A percentile compares a stretch with the other conserved stretches of the same genome.
Conservation (phyloP, 2,888 invertebrate genomes). For the Xanthorhoe designata region DNA sequence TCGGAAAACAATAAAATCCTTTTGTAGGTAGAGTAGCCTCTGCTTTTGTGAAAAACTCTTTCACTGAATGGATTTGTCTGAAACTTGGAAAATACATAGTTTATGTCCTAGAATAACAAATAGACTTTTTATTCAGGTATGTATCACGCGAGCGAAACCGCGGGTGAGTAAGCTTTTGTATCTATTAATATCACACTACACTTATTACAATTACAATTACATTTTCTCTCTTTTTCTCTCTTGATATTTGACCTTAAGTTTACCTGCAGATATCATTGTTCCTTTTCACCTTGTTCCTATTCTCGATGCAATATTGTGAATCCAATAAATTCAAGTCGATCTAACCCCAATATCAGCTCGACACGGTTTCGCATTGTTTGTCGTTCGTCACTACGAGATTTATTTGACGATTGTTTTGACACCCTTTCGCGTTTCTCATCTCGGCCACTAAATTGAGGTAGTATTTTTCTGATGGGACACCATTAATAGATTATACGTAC, state of each 20-base stretch:
- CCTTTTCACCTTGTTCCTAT: neutral
- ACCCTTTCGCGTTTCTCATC: neutral
- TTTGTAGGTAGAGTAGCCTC: no score
- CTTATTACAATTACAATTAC: no score
- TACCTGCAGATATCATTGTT: neutral
- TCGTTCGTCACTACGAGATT: slow-evolving; percentile 17
- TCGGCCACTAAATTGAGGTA: neutral
- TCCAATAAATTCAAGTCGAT: slow-evolving; percentile 28
- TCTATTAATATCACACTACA: no score
- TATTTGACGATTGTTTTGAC: slow-evolving; percentile 9
- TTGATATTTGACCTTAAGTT: neutral
- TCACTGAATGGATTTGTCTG: no score
- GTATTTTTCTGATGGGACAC: neutral
- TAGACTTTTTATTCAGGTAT: no score
- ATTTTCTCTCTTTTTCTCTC: no score
- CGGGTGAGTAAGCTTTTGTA: no score
- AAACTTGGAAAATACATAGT: no score
- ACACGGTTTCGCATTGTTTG: slow-evolving; percentile 25
- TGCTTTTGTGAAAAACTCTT: no score
- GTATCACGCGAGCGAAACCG: no score
- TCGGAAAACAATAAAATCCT: no score
- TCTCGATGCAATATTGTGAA: slow-evolving; percentile 13
- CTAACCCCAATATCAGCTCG: slow-evolving; percentile 16
- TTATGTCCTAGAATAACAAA: no score
- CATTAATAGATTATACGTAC: neutral